Evolutionary conservation across 1,140 invertebrate genomes (phyloP), one percentile per base, ranked within the genome.

Genomic region (Bombus cullumanus): DNA sequence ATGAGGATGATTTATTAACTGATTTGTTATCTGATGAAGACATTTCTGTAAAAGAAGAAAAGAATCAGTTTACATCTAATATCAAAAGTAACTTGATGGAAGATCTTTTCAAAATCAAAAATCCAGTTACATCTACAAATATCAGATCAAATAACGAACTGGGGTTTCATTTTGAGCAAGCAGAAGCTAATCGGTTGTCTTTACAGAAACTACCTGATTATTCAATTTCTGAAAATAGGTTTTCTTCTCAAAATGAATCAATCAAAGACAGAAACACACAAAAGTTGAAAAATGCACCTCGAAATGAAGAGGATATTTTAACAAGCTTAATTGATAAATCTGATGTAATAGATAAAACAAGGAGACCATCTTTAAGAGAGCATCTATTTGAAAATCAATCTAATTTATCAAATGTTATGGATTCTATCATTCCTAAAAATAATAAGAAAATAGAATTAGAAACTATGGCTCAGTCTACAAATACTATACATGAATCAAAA

Each of bases 341-440:
- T 78, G 90, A 85, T 68, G 12, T 41, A 77, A 31, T 62, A 43
- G 81, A 77, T n/a, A 89, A 85, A 85, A 9, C 83, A n/a, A 89
- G 85, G 68, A 93, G 91, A 78, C 88, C 88, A 34, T 83, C 82
- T 6, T 62, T 94, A n/a, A 92, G 89, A 90, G 91, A 94, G 85
- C 92, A 91, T 86, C 81, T 94, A 57, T 94, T 94, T 87, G 91
- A 92, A 28, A 86, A 77, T 15, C 90, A 77, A 71, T 57, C 82
- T n/a, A 79, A 83, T 53, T 76, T 88, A 8, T 75, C 81, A 41
- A 64, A 85, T 25, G 69, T 83, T 13, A 85, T 76, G 41, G 71
- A 89, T 81, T 73, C 82, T 6, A 64, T 71, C 6, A 41, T 37
- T 62, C 57, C 43, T 73, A 88, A 81, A 72, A 86, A 53, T 68